phyloP scores from a whole-genome alignment of 2,113 vertebrate species.

The Nothobranchius furzeri region DNA sequence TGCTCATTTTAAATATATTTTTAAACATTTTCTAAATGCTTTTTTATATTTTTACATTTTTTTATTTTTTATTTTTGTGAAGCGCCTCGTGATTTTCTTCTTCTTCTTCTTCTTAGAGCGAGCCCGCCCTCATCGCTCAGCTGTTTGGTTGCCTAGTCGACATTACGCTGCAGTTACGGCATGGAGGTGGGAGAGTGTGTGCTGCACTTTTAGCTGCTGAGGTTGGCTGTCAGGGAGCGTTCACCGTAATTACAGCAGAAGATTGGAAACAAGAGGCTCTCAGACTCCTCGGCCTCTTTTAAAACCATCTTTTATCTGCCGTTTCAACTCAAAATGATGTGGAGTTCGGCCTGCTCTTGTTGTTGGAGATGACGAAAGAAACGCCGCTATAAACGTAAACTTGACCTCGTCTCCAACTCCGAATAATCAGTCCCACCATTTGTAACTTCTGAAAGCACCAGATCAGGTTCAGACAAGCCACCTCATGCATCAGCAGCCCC shows the following conservation, averaged over 20 bases:
- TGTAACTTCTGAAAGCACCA: no score
- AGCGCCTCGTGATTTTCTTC: no score
- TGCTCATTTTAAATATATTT: no score
- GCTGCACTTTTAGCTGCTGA: constrained; percentile 60
- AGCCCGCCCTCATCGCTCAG: constrained; percentile 52
- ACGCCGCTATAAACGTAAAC: background rate
- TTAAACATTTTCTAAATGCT: no score
- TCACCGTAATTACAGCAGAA: constrained; percentile 62
- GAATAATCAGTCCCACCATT: background rate
- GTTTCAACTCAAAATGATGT: constrained; percentile 1
- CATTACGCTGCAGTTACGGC: constrained; percentile 66
- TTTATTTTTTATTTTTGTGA: no score
- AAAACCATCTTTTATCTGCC: constrained; percentile 4
- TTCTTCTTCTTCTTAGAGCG: constrained; percentile 49
- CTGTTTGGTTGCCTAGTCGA: constrained; percentile 37
- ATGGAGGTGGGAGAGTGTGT: constrained; percentile 14
- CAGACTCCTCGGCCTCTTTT: constrained; percentile 29
- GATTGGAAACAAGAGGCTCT: constrained; percentile 42
- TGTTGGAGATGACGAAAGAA: constrained; percentile 1
- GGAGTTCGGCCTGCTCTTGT: background rate
- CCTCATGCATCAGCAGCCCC: no score
- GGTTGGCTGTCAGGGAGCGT: constrained; percentile 61
- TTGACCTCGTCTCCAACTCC: background rate
- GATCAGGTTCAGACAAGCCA: no score
- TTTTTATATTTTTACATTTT: no score